phyloP scores from a whole-genome alignment of 2,888 invertebrate species.

The Drosophila koepferae region DNA sequence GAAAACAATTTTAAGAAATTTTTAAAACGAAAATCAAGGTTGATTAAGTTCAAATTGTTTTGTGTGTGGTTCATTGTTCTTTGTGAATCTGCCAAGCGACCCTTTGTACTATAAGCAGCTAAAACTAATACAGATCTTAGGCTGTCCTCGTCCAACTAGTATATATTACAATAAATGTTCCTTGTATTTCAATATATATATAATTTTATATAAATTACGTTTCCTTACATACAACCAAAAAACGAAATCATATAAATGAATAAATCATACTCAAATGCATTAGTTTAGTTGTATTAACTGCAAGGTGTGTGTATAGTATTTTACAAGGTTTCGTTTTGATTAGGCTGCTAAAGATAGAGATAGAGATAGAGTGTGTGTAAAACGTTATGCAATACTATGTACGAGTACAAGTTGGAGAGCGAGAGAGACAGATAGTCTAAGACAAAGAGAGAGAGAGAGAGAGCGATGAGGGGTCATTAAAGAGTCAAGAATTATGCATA shows the following conservation, averaged over 20 bases:
- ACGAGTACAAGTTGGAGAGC: constrained; percentile 35
- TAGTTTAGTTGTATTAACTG: constrained; percentile 24
- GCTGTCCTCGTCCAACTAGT: constrained; percentile 8
- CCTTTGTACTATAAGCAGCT: constrained; percentile 18
- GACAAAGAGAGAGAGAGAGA: not conserved
- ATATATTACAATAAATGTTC: constrained; percentile 36
- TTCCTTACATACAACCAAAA: constrained; percentile 36
- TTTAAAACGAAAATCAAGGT: constrained; percentile 17
- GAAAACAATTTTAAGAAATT: not conserved
- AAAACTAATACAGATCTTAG: constrained; percentile 12
- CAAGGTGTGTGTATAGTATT: constrained; percentile 31
- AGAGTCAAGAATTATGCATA: constrained; percentile 69
- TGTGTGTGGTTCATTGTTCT: constrained; percentile 37
- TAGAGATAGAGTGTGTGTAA: constrained; percentile 19
- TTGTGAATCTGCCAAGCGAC: constrained; percentile 47
- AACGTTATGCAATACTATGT: constrained; percentile 48
- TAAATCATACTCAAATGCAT: constrained; percentile 19
- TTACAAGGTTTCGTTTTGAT: constrained; percentile 46
- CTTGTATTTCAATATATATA: constrained; percentile 18
- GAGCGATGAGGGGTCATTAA: constrained; percentile 49
- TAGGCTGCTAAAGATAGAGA: constrained; percentile 27
- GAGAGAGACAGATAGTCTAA: constrained; percentile 4
- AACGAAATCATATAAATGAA: not conserved
- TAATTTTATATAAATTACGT: constrained; percentile 10
- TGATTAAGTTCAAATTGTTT: constrained; percentile 22